phyloP scores from a whole-genome alignment of 2,113 vertebrate genomes.

The Neodontobutis hainanensis region DNA sequence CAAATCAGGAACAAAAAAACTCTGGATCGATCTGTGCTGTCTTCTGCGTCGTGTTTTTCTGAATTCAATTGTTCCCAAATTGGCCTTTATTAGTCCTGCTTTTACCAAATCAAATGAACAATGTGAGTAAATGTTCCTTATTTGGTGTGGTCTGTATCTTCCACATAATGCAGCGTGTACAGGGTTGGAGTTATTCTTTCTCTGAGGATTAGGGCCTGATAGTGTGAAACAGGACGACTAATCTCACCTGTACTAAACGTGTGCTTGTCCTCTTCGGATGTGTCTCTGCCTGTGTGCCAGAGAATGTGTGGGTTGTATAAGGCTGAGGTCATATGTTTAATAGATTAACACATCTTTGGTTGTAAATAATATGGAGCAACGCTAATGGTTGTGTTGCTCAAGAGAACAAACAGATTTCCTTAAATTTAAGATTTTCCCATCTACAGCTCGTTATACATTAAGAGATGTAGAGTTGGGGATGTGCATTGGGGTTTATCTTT shows the following conservation, averaged over 20 bases:
- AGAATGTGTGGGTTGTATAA: background rate
- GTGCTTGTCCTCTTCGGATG: background rate
- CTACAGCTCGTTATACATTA: too few relatives aligned
- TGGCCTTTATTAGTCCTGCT: background rate
- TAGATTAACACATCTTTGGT: constrained; percentile 34
- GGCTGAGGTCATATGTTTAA: constrained; percentile 30
- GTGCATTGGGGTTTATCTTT: too few relatives aligned
- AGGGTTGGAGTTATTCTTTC: constrained; percentile 46
- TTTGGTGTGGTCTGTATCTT: background rate
- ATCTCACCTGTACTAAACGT: constrained; percentile 47
- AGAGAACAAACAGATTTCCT: too few relatives aligned
- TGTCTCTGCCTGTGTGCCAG: background rate
- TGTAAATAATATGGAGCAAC: constrained; percentile 43
- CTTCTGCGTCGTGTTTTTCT: background rate
- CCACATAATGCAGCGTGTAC: background rate
- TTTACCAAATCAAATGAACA: background rate
- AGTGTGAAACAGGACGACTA: constrained; percentile 74
- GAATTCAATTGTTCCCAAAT: background rate
- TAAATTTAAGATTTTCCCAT: too few relatives aligned
- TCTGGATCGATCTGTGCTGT: background rate
- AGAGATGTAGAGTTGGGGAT: too few relatives aligned
- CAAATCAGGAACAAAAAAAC: background rate
- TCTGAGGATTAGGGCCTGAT: constrained; percentile 62
- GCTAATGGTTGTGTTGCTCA: constrained; percentile 1
- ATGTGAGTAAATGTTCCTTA: constrained; percentile 4